Conservation (phyloP, 2,113 vertebrate genomes). For the Oenanthe oenanthe region DNA sequence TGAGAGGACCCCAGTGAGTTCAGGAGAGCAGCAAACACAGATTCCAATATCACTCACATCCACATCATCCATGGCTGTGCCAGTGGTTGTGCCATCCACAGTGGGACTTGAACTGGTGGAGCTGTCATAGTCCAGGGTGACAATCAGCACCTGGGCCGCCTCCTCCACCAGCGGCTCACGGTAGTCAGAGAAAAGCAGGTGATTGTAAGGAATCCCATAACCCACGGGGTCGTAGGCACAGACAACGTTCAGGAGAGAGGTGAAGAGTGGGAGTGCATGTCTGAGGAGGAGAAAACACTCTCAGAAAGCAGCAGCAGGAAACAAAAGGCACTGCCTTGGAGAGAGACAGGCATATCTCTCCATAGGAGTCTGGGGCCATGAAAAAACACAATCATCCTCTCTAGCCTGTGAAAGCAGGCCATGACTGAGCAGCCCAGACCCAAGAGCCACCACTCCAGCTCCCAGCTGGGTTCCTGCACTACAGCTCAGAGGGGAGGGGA, state of each 20-base stretch:
- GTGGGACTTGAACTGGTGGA: conserved; percentile 76
- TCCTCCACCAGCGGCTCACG: conserved; percentile 96
- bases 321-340: background rate
- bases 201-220: conserved; percentile 98
- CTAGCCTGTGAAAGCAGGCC: background rate
- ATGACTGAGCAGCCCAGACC: background rate
- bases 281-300: conserved; percentile 66
- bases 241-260: conserved; percentile 93
- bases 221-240: conserved; percentile 97
- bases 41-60: conserved; percentile 80
- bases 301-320: background rate
- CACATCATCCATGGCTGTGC: conserved; percentile 89
- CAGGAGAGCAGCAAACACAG: background rate
- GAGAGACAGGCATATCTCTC: background rate
- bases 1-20: background rate
- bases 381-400: background rate
- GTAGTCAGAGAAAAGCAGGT: conserved; percentile 95
- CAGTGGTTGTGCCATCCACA: conserved; percentile 85
- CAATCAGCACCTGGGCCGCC: conserved; percentile 94
- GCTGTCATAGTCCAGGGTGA: conserved; percentile 91
- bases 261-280: conserved; percentile 95
- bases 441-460: background rate
- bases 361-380: background rate
- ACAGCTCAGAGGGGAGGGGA: background rate
- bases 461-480: background rate